Percentiles rank a stretch among this genome's conserved stretches.
Evolutionary conservation across 1,140 invertebrate species (phyloP).

Genomic region (Pseudomyrmex dendroicus): DNA sequence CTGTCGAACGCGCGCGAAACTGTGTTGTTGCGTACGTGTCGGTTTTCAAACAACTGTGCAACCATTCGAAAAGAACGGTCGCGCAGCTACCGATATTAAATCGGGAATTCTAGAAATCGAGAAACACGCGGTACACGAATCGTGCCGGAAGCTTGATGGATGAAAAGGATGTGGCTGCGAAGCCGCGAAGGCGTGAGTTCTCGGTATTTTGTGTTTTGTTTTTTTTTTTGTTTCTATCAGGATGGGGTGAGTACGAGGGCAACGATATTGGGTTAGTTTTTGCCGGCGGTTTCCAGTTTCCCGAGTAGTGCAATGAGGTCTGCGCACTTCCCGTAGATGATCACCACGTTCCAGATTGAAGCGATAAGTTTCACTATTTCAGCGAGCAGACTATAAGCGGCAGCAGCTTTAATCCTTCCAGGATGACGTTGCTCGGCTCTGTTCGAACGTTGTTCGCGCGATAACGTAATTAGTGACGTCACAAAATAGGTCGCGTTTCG

Average conservation of each 20-base stretch:
- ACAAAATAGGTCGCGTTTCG: background rate
- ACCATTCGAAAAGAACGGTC: background rate
- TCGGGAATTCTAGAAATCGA: constrained; percentile 8
- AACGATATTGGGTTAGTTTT: constrained; percentile 78
- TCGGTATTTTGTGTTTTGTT: constrained; percentile 19
- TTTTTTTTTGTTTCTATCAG: background rate
- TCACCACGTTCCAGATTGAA: constrained; percentile 70
- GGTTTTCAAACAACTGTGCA: background rate
- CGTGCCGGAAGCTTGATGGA: constrained; percentile 10
- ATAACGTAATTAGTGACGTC: constrained; percentile 42
- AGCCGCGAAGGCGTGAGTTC: constrained; percentile 66
- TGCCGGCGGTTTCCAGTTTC: constrained; percentile 75
- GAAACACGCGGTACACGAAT: background rate
- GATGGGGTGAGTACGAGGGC: constrained; percentile 54
- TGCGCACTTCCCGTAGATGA: constrained; percentile 68
- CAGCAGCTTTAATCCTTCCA: background rate
- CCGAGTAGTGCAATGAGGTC: constrained; percentile 77
- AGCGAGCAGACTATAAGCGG: constrained; percentile 36
- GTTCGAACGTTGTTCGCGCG: background rate
- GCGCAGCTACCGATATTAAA: background rate
- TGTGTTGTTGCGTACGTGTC: background rate
- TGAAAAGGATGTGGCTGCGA: constrained; percentile 29
- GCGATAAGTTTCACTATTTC: constrained; percentile 48
- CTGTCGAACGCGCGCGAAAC: too few species aligned
- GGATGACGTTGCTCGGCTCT: background rate